These are phyloP conservation scores for Mirza zaza DNA, from an alignment of 2,113 vertebrate genomes.

Conservation along the genomic window DNA sequence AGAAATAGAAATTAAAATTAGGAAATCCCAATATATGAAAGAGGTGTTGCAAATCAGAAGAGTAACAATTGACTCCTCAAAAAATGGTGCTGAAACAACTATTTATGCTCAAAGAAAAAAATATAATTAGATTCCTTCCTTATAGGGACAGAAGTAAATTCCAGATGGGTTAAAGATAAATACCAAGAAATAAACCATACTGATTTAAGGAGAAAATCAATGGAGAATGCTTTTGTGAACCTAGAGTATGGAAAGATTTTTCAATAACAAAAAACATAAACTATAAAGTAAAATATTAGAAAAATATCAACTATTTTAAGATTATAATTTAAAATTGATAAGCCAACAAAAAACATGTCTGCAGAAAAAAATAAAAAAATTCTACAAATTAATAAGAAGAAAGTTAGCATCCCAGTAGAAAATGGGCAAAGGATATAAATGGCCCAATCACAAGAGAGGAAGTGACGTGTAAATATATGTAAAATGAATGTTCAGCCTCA, in stretches of 20 bases:
- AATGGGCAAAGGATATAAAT: not conserved
- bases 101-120: not conserved
- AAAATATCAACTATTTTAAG: not conserved
- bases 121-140: not conserved
- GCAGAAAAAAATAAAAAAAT: not conserved
- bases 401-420: not conserved
- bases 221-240: not conserved
- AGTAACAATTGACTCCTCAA: not conserved
- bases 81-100: not conserved
- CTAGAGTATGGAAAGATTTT: not conserved
- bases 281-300: not conserved
- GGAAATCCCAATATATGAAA: not conserved
- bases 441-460: not conserved
- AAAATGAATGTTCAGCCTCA: not conserved
- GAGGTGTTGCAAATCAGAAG: not conserved
- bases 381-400: slow-evolving; percentile 11
- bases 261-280: not conserved
- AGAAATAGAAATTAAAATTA: not conserved
- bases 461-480: not conserved
- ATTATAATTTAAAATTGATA: not conserved
- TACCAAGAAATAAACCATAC: not conserved
- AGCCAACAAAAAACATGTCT: not conserved
- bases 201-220: slow-evolving; percentile 12
- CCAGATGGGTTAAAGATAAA: not conserved
- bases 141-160: not conserved